Evolutionary conservation across 2,888 invertebrate genomes (phyloP), one percentile per base, ranked within the genome.

Genomic region (Bursaphelenchus okinawaensis): DNA sequence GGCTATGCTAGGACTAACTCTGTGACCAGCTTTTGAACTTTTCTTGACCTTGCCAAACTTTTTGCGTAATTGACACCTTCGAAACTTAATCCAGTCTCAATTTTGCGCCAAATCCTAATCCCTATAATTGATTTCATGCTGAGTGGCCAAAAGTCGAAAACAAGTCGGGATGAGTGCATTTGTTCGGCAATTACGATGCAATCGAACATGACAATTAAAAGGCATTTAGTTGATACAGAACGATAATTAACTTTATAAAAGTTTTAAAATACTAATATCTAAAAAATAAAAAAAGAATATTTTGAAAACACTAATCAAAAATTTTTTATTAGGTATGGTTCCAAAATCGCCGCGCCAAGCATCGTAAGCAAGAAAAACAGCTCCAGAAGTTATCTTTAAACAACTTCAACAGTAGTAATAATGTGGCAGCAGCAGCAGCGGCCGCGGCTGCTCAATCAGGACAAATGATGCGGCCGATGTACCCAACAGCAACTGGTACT

Each of bases 301-400:
- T n/a, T 40, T 12, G 16, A 40, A 40, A 40, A n/a, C 40, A n/a
- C 40, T 12, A 40, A 4, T 40, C 2, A 40, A 40, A 4, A 40
- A 4, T 40, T 40, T 1, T 40, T 1, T 3, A 40, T 40, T 68
- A 81, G 81, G 81, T 81, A 22, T 83, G 82, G 82, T 82, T 83
- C 69, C 82, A 82, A 68, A 82, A 82, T 70, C 72, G 82, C 9
- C 72, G 82, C n/a, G 82, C 82, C 26, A 83, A 82, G 63, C 63
- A 71, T 55, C 68, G 77, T 29, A 83, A 83, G 67, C 82, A 82
- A 62, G 82, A 83, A 68, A 82, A 82, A 65, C 83, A 83, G 66
- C 60, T 81, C 65, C 76, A 80, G 55, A 83, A 83, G 71, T 60
- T 65, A 9, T 63, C 68, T 7, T 27, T 58, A 26, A 58, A 55